Evolutionary conservation across 2,888 invertebrate species (phyloP).

Genomic region (Tillus elongatus): DNA sequence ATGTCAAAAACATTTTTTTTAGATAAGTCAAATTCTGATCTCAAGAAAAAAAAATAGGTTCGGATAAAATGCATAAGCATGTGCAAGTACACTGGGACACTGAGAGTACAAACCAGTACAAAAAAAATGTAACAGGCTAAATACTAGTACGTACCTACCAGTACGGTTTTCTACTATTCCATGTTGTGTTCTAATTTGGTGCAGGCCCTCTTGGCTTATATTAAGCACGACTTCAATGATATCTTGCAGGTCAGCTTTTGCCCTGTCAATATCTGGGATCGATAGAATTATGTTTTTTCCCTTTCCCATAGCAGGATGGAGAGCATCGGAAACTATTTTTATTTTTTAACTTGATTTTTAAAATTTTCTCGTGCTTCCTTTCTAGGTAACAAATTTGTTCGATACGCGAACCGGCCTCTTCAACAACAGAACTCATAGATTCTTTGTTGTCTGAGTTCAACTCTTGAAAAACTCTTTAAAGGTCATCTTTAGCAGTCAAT

Average conservation of each 20-base stretch:
- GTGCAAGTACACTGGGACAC: too few relatives aligned
- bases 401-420: too few relatives aligned
- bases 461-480: conserved; percentile 7
- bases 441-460: too few relatives aligned
- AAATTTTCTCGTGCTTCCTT: too few relatives aligned
- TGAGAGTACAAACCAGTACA: too few relatives aligned
- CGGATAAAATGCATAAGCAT: too few relatives aligned
- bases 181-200: neutral
- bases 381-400: too few relatives aligned
- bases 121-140: too few relatives aligned
- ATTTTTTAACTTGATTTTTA: conserved; percentile 9
- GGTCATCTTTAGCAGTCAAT: conserved; percentile 16
- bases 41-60: too few relatives aligned
- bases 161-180: neutral
- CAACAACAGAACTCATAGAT: too few relatives aligned
- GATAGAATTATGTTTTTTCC: conserved; percentile 22
- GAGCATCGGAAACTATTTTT: conserved; percentile 16
- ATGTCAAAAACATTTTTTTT: neutral
- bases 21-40: neutral
- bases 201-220: neutral
- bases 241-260: conserved; percentile 21
- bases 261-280: conserved; percentile 23
- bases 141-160: neutral
- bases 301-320: conserved; percentile 16
- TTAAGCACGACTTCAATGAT: conserved; percentile 18